phyloP scores from a whole-genome alignment of 2,797 vertebrate genomes.

The Pelodytes ibericus region DNA sequence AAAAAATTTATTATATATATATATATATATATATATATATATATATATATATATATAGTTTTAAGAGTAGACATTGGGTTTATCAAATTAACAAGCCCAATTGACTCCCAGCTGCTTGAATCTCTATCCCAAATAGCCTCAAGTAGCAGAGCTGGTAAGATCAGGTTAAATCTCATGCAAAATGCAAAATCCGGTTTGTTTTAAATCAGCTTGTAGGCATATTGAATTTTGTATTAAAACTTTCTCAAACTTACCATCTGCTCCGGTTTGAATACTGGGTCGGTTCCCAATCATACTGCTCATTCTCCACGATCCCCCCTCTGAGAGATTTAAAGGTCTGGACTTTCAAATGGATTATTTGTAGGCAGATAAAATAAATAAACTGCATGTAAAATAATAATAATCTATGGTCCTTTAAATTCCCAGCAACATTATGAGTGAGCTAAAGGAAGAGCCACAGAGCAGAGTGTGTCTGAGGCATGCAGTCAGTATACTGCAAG shows the following conservation, averaged over 20 bases:
- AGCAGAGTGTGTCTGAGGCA: neutral
- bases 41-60: no score
- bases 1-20: no score
- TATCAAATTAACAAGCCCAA: no score
- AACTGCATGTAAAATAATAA: neutral
- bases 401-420: neutral
- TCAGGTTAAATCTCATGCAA: slow-evolving; percentile 21
- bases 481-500: neutral
- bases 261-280: slow-evolving; percentile 30
- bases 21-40: no score
- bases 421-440: slow-evolving; percentile 11
- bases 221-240: slow-evolving; percentile 24
- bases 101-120: no score
- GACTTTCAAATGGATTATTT: neutral
- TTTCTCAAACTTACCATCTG: slow-evolving; percentile 49
- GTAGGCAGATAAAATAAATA: neutral
- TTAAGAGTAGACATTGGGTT: no score
- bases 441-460: neutral
- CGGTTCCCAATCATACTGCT: slow-evolving; percentile 49
- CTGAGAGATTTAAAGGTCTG: neutral
- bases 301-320: slow-evolving; percentile 9
- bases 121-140: no score
- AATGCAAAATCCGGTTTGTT: slow-evolving; percentile 33
- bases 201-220: slow-evolving; percentile 28
- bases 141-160: slow-evolving; percentile 1